Evolutionary conservation across 2,888 invertebrate genomes (phyloP).

Genomic region (Girardia tigrina): DNA sequence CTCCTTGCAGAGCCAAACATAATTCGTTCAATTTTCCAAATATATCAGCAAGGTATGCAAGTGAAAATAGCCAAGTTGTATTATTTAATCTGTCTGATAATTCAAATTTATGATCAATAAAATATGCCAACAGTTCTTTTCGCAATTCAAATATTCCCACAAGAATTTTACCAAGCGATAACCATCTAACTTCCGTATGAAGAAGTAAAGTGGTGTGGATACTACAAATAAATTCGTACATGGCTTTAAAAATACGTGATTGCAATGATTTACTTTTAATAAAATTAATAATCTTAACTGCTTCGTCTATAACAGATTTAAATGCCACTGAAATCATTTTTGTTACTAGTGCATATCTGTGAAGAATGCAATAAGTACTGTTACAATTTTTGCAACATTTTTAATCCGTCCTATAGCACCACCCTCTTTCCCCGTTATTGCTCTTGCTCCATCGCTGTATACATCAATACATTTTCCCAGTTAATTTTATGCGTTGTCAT

Average conservation of each 20-base stretch:
- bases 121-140: too few relatives aligned
- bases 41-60: too few relatives aligned
- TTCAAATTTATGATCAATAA: too few relatives aligned
- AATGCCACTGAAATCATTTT: background rate
- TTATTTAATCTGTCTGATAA: too few relatives aligned
- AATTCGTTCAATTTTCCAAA: too few relatives aligned
- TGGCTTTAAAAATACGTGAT: background rate
- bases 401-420: constrained; percentile 1
- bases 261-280: background rate
- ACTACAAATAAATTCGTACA: background rate
- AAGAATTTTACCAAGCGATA: too few relatives aligned
- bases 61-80: too few relatives aligned
- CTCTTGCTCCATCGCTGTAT: background rate
- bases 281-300: background rate
- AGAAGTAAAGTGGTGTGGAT: background rate
- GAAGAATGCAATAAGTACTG: background rate
- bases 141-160: too few relatives aligned
- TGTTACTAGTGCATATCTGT: background rate
- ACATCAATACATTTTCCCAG: background rate
- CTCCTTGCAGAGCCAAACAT: too few relatives aligned
- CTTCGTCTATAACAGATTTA: background rate
- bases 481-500: background rate
- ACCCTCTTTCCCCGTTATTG: background rate
- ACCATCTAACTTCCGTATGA: too few relatives aligned
- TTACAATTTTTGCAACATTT: background rate